A percentile compares a stretch with the other conserved stretches of the same genome.
Conservation (phyloP, 2,888 invertebrate genomes). For the Caenorhabditis doughertyi region DNA sequence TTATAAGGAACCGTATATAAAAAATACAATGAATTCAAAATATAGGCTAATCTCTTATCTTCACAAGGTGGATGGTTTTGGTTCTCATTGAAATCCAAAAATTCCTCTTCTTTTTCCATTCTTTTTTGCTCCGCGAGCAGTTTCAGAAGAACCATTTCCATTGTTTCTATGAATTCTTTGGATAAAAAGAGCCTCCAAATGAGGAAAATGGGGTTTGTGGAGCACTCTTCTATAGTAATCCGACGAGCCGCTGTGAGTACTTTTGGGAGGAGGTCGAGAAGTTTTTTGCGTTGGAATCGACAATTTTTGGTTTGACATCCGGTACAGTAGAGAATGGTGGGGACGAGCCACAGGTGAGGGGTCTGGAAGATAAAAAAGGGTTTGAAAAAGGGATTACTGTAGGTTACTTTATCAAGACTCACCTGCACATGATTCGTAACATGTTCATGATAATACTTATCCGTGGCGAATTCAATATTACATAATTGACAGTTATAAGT, state of each 20-base stretch:
- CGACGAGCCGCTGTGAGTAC: neutral
- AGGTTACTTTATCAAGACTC: no score
- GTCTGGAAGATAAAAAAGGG: conserved; percentile 21
- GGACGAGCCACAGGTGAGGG: conserved; percentile 27
- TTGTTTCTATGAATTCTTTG: neutral
- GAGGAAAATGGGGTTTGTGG: neutral
- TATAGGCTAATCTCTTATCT: neutral
- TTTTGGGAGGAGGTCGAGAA: conserved; percentile 28
- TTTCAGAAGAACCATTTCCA: conserved; percentile 8
- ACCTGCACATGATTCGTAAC: conserved; percentile 17
- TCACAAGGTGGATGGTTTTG: conserved; percentile 6
- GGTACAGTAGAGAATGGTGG: conserved; percentile 20
- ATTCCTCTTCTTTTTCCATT: neutral
- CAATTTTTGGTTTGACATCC: conserved; percentile 21
- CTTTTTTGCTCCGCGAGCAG: conserved; percentile 12
- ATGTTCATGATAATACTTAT: conserved; percentile 30
- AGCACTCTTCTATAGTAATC: neutral
- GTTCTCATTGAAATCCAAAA: neutral
- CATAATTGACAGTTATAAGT: conserved; percentile 24
- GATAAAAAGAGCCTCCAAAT: conserved; percentile 35
- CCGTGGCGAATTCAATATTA: conserved; percentile 15
- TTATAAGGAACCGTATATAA: conserved; percentile 24
- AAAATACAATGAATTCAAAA: conserved; percentile 9
- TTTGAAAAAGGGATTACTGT: no score
- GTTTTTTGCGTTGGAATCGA: neutral